Conservation (phyloP, 2,888 invertebrate species). For the Tenthredo distinguenda region DNA sequence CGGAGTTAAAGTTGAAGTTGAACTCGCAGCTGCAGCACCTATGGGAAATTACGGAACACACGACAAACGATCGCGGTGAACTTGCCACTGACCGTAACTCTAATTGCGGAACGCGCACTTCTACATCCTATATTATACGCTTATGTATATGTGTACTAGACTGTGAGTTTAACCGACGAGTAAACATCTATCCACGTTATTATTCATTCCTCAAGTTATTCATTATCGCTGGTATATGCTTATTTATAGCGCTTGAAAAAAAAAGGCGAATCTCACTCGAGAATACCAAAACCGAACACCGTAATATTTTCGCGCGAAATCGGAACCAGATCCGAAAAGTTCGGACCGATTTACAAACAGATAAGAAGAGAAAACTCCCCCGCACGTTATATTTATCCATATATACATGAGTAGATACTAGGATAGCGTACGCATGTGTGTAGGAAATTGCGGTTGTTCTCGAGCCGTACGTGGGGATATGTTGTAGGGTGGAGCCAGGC, state of each 20-base stretch:
- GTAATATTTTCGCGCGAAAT: no score
- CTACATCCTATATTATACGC: not conserved
- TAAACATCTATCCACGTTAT: no score
- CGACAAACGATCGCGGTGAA: constrained; percentile 18
- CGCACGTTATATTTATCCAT: not conserved
- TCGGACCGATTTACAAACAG: not conserved
- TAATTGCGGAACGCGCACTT: not conserved
- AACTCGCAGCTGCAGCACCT: not conserved
- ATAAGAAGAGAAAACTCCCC: not conserved
- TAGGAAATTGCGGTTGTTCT: constrained; percentile 8
- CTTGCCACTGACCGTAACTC: constrained; percentile 23
- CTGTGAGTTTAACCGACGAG: no score
- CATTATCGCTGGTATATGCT: no score
- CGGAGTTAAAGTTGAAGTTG: not conserved
- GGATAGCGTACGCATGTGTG: not conserved
- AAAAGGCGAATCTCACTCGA: no score
- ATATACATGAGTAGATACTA: not conserved
- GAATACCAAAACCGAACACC: no score
- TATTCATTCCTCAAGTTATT: no score
- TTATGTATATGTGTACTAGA: not conserved
- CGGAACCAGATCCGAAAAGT: no score
- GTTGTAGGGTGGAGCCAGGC: constrained; percentile 26
- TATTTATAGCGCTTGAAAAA: no score
- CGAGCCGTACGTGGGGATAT: not conserved
- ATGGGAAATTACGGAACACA: not conserved